Conservation (phyloP, 2,888 invertebrate genomes). For the Periphyllus acericola region DNA sequence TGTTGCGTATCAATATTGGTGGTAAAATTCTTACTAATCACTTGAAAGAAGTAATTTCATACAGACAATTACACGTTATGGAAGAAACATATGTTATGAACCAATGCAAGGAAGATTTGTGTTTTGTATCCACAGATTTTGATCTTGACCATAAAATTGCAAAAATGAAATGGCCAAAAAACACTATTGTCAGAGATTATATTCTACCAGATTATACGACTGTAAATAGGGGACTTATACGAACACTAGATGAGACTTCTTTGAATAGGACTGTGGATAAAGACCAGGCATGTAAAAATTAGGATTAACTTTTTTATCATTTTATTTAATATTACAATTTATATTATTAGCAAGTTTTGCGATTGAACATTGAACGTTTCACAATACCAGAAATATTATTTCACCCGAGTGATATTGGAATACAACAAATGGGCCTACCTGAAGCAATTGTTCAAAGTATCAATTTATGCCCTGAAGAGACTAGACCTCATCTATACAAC, state of each 20-base stretch:
- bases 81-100: slow-evolving; percentile 99
- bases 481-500: slow-evolving; percentile 80
- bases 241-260: slow-evolving; percentile 68
- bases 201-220: slow-evolving; percentile 95
- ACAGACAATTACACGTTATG: slow-evolving; percentile 96
- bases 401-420: slow-evolving; percentile 92
- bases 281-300: slow-evolving; percentile 6
- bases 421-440: slow-evolving; percentile 89
- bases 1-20: slow-evolving; percentile 90
- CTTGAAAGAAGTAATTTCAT: slow-evolving; percentile 96
- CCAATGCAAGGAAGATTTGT: slow-evolving; percentile 97
- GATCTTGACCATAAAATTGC: slow-evolving; percentile 81
- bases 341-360: slow-evolving; percentile 76
- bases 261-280: slow-evolving; percentile 64
- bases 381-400: slow-evolving; percentile 94
- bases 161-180: slow-evolving; percentile 72
- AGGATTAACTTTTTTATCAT: background rate
- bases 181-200: slow-evolving; percentile 86
- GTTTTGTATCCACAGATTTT: slow-evolving; percentile 90
- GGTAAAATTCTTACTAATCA: slow-evolving; percentile 98
- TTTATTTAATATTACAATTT: background rate
- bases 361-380: slow-evolving; percentile 93
- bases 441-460: slow-evolving; percentile 86
- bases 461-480: slow-evolving; percentile 77
- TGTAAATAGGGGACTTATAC: slow-evolving; percentile 81